A percentile compares a stretch with the other conserved stretches of the same genome.
Evolutionary conservation across 92 coral and sea anemone species (phyloP).

Genomic region (Metridium senile): DNA sequence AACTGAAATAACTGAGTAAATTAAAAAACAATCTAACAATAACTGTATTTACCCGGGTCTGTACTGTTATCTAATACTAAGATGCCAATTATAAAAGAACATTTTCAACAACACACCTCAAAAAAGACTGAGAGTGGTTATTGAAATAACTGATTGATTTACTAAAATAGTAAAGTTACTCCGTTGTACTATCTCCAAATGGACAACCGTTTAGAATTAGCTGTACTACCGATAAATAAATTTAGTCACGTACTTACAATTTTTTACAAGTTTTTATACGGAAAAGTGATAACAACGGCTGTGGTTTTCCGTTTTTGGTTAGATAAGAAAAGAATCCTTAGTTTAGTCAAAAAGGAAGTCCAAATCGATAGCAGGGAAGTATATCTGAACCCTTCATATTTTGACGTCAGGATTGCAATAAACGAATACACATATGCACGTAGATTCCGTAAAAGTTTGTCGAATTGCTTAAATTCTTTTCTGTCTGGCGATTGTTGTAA

Average conservation of each 20-base stretch:
- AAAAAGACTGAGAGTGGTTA: too few relatives aligned
- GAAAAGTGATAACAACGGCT: not conserved
- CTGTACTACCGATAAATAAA: too few relatives aligned
- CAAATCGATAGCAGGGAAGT: not conserved
- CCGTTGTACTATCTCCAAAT: too few relatives aligned
- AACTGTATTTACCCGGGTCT: too few relatives aligned
- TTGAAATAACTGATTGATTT: too few relatives aligned
- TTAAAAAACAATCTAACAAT: too few relatives aligned
- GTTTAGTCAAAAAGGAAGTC: not conserved
- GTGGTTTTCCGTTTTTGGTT: not conserved
- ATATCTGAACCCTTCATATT: not conserved
- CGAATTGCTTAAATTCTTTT: not conserved
- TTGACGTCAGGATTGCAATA: not conserved
- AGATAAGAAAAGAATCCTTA: not conserved
- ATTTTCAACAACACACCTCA: too few relatives aligned
- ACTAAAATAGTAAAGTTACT: too few relatives aligned
- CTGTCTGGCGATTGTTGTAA: not conserved
- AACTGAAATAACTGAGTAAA: too few relatives aligned
- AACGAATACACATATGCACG: not conserved
- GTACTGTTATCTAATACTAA: too few relatives aligned
- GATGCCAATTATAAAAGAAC: too few relatives aligned
- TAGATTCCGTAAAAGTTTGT: not conserved
- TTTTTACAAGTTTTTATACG: not conserved
- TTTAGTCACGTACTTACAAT: not conserved
- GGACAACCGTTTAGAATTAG: too few relatives aligned